A percentile compares a stretch with the other conserved stretches of the same genome.
phyloP scores from a whole-genome alignment of 2,113 vertebrate genomes.

The Melospiza melodia region DNA sequence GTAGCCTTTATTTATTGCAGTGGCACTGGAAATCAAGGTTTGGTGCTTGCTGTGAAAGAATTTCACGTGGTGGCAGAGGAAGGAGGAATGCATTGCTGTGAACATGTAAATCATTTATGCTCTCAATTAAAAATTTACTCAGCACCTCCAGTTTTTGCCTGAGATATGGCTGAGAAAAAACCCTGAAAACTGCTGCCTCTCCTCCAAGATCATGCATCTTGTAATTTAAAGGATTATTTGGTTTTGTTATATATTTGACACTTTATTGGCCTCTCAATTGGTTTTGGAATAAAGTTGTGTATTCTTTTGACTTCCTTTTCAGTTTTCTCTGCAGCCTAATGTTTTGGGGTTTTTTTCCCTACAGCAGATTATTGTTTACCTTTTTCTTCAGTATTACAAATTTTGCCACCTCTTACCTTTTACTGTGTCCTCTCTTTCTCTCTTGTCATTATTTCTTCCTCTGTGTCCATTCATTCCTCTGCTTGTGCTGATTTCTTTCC shows the following conservation, averaged over 20 bases:
- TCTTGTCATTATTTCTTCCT: background rate
- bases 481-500: background rate
- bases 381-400: background rate
- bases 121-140: conserved; percentile 45
- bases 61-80: background rate
- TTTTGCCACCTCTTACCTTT: background rate
- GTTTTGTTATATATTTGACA: background rate
- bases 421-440: background rate
- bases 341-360: background rate
- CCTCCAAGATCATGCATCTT: background rate
- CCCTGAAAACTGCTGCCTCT: background rate
- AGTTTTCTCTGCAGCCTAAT: background rate
- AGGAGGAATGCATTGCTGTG: background rate
- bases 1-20: background rate
- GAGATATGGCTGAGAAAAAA: background rate
- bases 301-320: background rate
- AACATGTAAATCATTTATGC: conserved; percentile 25
- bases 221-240: background rate
- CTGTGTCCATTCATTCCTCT: background rate
- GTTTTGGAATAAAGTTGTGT: background rate
- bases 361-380: background rate
- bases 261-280: background rate
- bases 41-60: background rate
- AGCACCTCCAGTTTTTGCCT: background rate
- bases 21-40: background rate